Percentiles rank a stretch among this genome's conserved stretches.
phyloP scores from a whole-genome alignment of 2,113 vertebrate genomes.

The Heterocephalus glaber region DNA sequence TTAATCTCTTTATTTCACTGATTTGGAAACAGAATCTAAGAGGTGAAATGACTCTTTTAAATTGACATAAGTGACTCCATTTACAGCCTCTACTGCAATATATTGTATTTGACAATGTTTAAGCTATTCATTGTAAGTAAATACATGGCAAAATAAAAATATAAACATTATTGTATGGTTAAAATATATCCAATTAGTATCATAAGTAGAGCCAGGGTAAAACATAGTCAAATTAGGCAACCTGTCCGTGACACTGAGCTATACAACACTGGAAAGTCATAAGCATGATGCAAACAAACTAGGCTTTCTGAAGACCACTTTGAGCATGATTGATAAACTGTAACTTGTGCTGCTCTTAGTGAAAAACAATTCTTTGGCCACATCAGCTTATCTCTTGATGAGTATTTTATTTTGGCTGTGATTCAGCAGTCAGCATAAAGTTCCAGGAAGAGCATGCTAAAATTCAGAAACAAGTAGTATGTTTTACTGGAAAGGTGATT shows the following conservation, averaged over 20 bases:
- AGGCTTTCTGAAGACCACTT: neutral
- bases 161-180: neutral
- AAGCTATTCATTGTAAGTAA: neutral
- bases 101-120: neutral
- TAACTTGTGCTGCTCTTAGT: neutral
- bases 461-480: constrained; percentile 32
- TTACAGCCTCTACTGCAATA: neutral
- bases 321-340: neutral
- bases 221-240: neutral
- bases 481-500: neutral
- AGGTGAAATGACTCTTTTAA: neutral
- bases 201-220: neutral
- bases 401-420: constrained; percentile 8
- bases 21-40: constrained; percentile 12
- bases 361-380: neutral
- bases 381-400: neutral
- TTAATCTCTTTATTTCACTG: constrained; percentile 10
- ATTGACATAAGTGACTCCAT: neutral
- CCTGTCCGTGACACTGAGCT: neutral
- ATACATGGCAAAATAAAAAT: neutral
- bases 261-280: neutral
- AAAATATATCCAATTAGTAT: neutral
- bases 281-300: neutral
- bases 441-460: neutral
- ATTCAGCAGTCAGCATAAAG: neutral